phyloP scores from a whole-genome alignment of 1,140 invertebrate species.

The Melanaphis sacchari region DNA sequence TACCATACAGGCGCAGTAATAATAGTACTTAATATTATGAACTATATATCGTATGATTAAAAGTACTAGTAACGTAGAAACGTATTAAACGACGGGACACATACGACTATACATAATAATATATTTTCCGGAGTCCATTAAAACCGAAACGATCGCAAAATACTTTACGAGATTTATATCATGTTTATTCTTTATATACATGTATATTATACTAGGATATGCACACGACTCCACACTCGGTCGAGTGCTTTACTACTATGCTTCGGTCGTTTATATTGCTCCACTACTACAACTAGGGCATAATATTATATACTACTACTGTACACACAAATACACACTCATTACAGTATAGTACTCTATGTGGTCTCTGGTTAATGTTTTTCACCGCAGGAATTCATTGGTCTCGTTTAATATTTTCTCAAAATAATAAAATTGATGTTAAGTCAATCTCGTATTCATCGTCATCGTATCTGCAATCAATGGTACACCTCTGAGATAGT shows the following conservation, averaged over 20 bases:
- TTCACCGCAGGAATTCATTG: constrained; percentile 10
- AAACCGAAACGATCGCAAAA: constrained; percentile 14
- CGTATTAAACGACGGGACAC: constrained; percentile 14
- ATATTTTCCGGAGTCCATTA: constrained; percentile 9
- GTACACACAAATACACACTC: background rate
- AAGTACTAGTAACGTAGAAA: background rate
- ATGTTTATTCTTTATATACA: background rate
- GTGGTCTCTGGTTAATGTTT: background rate
- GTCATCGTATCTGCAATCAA: background rate
- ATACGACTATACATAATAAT: background rate
- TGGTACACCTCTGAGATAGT: background rate
- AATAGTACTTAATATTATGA: background rate
- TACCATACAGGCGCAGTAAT: background rate
- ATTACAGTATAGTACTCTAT: background rate
- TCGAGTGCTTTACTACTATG: constrained; percentile 9
- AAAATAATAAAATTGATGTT: constrained; percentile 18
- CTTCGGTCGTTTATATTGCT: background rate
- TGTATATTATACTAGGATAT: background rate
- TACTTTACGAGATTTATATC: constrained; percentile 20
- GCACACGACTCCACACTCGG: background rate
- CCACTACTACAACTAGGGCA: background rate
- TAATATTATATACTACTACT: background rate
- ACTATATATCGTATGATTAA: background rate
- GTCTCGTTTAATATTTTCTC: background rate
- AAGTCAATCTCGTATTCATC: background rate